These are phyloP conservation scores for Malurus splendens DNA, from an alignment of 2,797 vertebrate species.

Conservation along the genomic window DNA sequence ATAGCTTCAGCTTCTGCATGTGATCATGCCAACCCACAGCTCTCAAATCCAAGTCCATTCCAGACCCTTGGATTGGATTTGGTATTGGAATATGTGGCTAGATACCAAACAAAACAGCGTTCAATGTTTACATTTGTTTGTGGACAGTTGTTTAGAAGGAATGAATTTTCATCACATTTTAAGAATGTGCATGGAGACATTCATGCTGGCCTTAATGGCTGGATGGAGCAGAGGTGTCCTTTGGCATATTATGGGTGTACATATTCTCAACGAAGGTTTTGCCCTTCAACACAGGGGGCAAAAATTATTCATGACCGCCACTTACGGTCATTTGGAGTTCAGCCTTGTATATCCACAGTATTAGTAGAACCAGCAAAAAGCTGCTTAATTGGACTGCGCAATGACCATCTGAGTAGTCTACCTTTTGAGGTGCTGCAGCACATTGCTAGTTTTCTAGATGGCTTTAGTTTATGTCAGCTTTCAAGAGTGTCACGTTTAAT, in stretches of 20 bases:
- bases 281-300: conserved; percentile 92
- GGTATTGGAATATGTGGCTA: conserved; percentile 96
- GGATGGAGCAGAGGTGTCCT: conserved; percentile 98
- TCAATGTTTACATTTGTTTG: conserved; percentile 99
- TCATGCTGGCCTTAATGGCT: conserved; percentile 96
- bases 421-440: conserved; percentile 94
- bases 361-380: conserved; percentile 69
- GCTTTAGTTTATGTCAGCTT: conserved; percentile 95
- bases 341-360: conserved; percentile 78
- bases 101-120: conserved; percentile 97
- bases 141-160: conserved; percentile 94
- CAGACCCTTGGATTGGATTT: conserved; percentile 96
- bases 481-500: conserved; percentile 90
- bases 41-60: conserved; percentile 98
- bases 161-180: conserved; percentile 97
- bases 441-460: conserved; percentile 91
- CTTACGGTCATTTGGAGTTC: conserved; percentile 92
- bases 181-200: conserved; percentile 99
- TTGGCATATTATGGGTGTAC: conserved; percentile 97
- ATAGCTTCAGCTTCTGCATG: conserved; percentile 97
- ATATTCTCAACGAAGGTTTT: conserved; percentile 95
- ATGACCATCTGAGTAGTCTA: conserved; percentile 87
- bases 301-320: conserved; percentile 94
- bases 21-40: conserved; percentile 97
- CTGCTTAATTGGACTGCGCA: conserved; percentile 67